Percentiles rank a stretch among this genome's conserved stretches.
Evolutionary conservation across 2,888 invertebrate genomes (phyloP).

Genomic region (Dastarcus helophoroides): DNA sequence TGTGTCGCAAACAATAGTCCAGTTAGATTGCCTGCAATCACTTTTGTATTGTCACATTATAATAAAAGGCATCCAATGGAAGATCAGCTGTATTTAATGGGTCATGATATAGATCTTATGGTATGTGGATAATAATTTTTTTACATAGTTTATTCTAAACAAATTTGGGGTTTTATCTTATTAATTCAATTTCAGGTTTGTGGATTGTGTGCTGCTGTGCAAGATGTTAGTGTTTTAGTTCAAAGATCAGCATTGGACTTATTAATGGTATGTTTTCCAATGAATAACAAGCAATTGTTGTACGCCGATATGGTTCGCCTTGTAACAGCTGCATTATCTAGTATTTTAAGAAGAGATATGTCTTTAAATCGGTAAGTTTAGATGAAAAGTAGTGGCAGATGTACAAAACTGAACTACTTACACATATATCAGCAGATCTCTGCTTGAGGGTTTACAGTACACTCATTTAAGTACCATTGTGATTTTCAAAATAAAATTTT

Average conservation of each 20-base stretch:
- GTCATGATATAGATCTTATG: conserved; percentile 73
- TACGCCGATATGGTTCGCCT: conserved; percentile 59
- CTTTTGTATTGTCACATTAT: conserved; percentile 67
- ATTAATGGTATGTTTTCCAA: conserved; percentile 69
- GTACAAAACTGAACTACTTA: too few relatives aligned
- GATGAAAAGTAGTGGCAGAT: background rate
- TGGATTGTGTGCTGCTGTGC: conserved; percentile 66
- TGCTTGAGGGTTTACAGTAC: too few relatives aligned
- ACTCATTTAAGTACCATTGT: too few relatives aligned
- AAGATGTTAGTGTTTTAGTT: conserved; percentile 70
- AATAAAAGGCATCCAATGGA: conserved; percentile 67
- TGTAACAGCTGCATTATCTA: conserved; percentile 60
- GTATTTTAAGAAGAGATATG: conserved; percentile 76
- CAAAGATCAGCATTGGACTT: conserved; percentile 79
- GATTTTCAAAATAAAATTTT: too few relatives aligned
- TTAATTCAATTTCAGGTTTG: conserved; percentile 58
- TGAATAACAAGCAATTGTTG: conserved; percentile 63
- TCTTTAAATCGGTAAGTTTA: conserved; percentile 62
- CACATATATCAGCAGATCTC: too few relatives aligned
- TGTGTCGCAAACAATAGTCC: conserved; percentile 70
- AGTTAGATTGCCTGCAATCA: conserved; percentile 70
- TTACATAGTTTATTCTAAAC: conserved; percentile 1
- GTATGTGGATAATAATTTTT: conserved; percentile 35
- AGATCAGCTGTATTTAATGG: conserved; percentile 73
- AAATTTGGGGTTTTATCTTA: background rate